These are phyloP conservation scores for Beris morrisii DNA, from an alignment of 2,888 invertebrate species.

Conservation along the genomic window DNA sequence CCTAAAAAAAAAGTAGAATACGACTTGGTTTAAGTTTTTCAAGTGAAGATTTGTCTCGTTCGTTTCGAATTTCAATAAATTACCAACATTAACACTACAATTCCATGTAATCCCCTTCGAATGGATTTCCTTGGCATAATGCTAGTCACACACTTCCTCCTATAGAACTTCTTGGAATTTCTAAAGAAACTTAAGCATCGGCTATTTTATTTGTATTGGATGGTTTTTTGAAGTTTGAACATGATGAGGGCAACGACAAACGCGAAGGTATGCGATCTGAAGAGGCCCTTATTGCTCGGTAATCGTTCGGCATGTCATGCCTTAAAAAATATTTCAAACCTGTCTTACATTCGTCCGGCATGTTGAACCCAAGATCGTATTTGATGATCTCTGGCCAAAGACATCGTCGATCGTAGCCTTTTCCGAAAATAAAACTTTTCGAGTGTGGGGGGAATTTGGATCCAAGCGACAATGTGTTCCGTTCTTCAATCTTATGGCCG, in stretches of 20 bases:
- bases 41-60: no score
- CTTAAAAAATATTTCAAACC: neutral
- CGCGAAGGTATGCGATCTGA: neutral
- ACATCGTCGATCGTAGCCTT: no score
- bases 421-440: no score
- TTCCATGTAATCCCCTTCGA: neutral
- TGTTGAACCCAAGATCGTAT: no score
- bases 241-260: neutral
- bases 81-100: no score
- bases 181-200: conserved; percentile 4
- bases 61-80: neutral
- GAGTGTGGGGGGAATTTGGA: no score
- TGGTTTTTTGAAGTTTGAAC: neutral
- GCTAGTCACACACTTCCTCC: conserved; percentile 4
- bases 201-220: conserved; percentile 16
- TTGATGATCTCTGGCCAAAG: no score
- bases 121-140: neutral
- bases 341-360: neutral
- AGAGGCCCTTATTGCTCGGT: conserved; percentile 6
- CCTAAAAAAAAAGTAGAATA: no score
- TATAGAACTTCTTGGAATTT: conserved; percentile 13
- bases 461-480: no score
- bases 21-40: no score
- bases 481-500: no score
- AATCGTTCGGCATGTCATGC: conserved; percentile 3